Percentiles rank a stretch among this genome's conserved stretches.
Conservation (phyloP, 2,113 vertebrate genomes). For the Ginglymostoma cirratum region DNA sequence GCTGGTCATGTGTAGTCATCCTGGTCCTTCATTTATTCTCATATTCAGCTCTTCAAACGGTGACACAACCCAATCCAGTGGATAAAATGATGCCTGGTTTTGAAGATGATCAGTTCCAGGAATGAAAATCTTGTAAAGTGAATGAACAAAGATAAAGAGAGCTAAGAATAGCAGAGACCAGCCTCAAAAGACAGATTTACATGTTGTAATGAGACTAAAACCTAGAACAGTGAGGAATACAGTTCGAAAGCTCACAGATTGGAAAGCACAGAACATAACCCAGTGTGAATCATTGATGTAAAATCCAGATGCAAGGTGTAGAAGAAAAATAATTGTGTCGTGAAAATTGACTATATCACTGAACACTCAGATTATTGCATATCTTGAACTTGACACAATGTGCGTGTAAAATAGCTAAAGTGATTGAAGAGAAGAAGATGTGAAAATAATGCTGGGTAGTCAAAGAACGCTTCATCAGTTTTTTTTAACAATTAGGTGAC, state of each 20-base stretch:
- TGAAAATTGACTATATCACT: not conserved
- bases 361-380: not conserved
- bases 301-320: not conserved
- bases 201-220: not conserved
- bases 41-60: too few relatives aligned
- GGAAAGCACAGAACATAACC: not conserved
- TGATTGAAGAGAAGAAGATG: not conserved
- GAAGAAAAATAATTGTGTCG: not conserved
- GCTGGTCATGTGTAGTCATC: too few relatives aligned
- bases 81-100: not conserved
- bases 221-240: not conserved
- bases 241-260: not conserved
- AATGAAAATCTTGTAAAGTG: not conserved
- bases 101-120: not conserved
- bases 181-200: not conserved
- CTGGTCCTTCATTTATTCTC: too few relatives aligned
- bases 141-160: not conserved
- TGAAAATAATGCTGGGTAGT: not conserved
- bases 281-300: not conserved
- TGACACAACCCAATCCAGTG: not conserved
- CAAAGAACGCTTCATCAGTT: not conserved
- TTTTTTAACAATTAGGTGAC: not conserved
- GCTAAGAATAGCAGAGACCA: not conserved
- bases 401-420: not conserved
- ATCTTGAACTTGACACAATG: not conserved